Evolutionary conservation across 2,113 vertebrate genomes (phyloP).

Genomic region (Noctilio leporinus): DNA sequence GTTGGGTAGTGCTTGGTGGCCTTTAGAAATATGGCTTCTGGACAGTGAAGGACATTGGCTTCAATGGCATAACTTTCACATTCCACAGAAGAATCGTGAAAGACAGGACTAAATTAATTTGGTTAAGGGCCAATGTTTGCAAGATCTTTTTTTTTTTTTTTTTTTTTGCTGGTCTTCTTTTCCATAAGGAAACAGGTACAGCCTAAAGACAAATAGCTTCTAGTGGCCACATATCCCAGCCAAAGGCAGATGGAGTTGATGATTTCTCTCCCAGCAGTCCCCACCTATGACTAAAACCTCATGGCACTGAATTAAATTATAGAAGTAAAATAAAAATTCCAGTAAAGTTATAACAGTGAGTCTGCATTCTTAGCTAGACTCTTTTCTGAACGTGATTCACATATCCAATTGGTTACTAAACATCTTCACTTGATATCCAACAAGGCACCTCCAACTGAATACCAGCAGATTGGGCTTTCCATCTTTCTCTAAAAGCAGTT

Average conservation of each 20-base stretch:
- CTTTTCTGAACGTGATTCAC: neutral
- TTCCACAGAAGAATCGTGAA: neutral
- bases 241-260: neutral
- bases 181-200: neutral
- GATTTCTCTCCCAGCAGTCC: neutral
- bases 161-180: neutral
- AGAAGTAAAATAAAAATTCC: neutral
- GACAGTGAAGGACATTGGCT: neutral
- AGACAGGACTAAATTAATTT: neutral
- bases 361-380: neutral
- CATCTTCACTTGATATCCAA: neutral
- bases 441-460: neutral
- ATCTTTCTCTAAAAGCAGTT: neutral
- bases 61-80: neutral
- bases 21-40: neutral
- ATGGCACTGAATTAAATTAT: neutral
- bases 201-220: neutral
- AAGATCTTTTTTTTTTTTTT: neutral
- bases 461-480: neutral
- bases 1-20: neutral
- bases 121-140: neutral
- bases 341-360: neutral
- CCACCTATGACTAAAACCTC: neutral
- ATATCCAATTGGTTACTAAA: neutral
- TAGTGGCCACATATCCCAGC: neutral